Evolutionary conservation across 1,140 invertebrate genomes (phyloP).

Genomic region (Magallana gigas): DNA sequence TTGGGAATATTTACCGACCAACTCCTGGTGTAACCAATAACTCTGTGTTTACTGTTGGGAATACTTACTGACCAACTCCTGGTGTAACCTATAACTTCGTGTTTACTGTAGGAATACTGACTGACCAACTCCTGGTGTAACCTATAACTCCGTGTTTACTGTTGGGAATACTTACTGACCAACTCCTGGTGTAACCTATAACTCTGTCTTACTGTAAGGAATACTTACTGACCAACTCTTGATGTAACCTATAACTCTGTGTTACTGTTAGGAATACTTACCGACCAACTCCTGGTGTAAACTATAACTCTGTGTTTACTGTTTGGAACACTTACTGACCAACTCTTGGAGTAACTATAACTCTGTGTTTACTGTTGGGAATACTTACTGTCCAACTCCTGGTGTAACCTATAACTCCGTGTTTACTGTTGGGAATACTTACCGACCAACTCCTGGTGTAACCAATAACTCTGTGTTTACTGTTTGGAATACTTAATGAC

Average conservation of each 20-base stretch:
- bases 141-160: constrained; percentile 88
- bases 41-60: constrained; percentile 84
- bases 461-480: constrained; percentile 87
- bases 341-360: constrained; percentile 85
- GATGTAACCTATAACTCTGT: constrained; percentile 87
- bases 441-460: constrained; percentile 82
- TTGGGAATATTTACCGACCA: neutral
- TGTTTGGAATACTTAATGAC: constrained; percentile 66
- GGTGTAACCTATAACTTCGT: constrained; percentile 87
- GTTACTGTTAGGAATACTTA: constrained; percentile 74
- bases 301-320: constrained; percentile 88
- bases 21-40: constrained; percentile 86
- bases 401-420: constrained; percentile 87
- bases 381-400: constrained; percentile 78
- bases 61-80: constrained; percentile 78
- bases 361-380: constrained; percentile 84
- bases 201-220: constrained; percentile 86
- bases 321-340: neutral
- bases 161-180: constrained; percentile 5
- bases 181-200: constrained; percentile 85
- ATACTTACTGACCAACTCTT: constrained; percentile 78
- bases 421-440: constrained; percentile 81
- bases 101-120: constrained; percentile 81
- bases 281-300: constrained; percentile 82
- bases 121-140: constrained; percentile 82